These are phyloP conservation scores for Picathartes gymnocephalus DNA, from an alignment of 2,113 vertebrate genomes.

Conservation along the genomic window DNA sequence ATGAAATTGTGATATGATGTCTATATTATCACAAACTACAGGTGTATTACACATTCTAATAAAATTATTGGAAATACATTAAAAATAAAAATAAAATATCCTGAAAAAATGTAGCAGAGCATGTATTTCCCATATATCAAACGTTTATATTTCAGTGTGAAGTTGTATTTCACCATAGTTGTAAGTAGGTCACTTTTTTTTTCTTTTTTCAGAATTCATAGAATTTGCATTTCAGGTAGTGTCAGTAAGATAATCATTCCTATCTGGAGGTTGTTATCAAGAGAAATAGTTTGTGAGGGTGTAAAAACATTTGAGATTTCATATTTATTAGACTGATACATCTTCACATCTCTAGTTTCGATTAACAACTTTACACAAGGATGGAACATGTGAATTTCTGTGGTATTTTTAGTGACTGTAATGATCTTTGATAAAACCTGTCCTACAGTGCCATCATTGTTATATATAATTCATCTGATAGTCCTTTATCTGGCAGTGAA, in stretches of 20 bases:
- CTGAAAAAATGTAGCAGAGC: not conserved
- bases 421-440: constrained; percentile 30
- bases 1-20: not conserved
- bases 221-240: not conserved
- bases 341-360: not conserved
- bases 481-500: not conserved
- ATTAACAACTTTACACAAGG: not conserved
- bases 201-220: not conserved
- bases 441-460: not conserved
- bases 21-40: not conserved
- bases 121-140: not conserved
- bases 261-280: not conserved
- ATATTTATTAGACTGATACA: not conserved
- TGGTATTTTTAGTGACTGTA: constrained; percentile 24
- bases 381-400: not conserved
- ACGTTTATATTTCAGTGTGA: not conserved
- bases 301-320: not conserved
- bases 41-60: not conserved
- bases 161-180: not conserved
- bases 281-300: not conserved
- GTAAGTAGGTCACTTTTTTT: not conserved
- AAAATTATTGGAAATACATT: not conserved
- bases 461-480: constrained; percentile 17
- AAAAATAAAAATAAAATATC: not conserved
- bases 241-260: not conserved